Evolutionary conservation across 2,888 invertebrate genomes (phyloP).

Genomic region (Epistrophe grossulariae): DNA sequence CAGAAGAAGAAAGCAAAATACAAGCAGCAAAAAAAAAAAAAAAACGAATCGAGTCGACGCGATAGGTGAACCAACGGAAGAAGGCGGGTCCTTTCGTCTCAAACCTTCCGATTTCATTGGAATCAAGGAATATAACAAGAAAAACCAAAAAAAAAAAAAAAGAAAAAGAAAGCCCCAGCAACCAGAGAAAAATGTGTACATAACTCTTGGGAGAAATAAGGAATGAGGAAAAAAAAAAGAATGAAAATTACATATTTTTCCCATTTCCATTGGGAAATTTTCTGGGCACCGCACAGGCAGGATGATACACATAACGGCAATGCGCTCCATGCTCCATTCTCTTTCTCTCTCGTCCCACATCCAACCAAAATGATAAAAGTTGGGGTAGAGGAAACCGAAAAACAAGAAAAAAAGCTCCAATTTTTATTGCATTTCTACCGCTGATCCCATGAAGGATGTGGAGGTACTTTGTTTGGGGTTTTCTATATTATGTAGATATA

Average conservation of each 20-base stretch:
- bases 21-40: constrained; percentile 57
- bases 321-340: constrained; percentile 45
- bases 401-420: constrained; percentile 68
- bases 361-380: constrained; percentile 9
- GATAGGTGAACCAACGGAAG: constrained; percentile 76
- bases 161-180: constrained; percentile 52
- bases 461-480: constrained; percentile 58
- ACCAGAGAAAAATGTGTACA: constrained; percentile 75
- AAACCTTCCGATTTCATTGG: constrained; percentile 73
- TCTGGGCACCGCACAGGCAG: constrained; percentile 52
- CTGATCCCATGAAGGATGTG: constrained; percentile 68
- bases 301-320: constrained; percentile 56
- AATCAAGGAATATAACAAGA: constrained; percentile 74
- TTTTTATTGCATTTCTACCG: constrained; percentile 74
- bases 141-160: constrained; percentile 47
- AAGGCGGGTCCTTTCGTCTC: constrained; percentile 76
- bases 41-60: constrained; percentile 75
- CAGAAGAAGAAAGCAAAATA: constrained; percentile 63
- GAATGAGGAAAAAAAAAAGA: constrained; percentile 61
- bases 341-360: constrained; percentile 22
- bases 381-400: constrained; percentile 46
- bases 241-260: constrained; percentile 76
- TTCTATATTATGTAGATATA: constrained; percentile 26
- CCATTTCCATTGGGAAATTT: constrained; percentile 73
- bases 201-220: constrained; percentile 73